Conservation (phyloP, 2,797 vertebrate species). For the Pipistrellus pipistrellus region DNA sequence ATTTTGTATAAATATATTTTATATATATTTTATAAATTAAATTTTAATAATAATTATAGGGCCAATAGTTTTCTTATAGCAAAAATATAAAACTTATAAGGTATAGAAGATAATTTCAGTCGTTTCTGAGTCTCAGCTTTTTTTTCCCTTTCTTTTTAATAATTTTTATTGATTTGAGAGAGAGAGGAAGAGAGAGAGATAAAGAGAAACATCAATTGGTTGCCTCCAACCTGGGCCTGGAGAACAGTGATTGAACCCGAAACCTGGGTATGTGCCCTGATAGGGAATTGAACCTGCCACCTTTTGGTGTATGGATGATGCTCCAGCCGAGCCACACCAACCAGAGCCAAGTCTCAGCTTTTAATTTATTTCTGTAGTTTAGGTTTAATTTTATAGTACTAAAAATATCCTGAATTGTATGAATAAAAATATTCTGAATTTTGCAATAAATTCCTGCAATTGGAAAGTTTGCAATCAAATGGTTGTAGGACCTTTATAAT, state of each 20-base stretch:
- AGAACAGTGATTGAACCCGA: background rate
- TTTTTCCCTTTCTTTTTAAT: background rate
- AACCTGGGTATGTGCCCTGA: background rate
- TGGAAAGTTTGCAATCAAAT: slow-evolving; percentile 37
- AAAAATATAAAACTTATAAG: slow-evolving; percentile 25
- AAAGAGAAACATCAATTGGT: background rate
- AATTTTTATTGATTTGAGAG: background rate
- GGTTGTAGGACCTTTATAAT: background rate
- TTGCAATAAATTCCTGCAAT: background rate
- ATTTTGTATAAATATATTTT: slow-evolving; percentile 59
- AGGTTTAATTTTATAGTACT: slow-evolving; percentile 35
- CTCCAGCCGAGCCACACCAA: background rate
- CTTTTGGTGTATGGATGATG: background rate
- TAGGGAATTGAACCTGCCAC: background rate
- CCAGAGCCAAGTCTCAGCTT: background rate
- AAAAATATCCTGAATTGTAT: background rate
- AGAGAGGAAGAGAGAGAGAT: background rate
- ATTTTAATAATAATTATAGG: slow-evolving; percentile 42
- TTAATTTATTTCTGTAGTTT: slow-evolving; percentile 33
- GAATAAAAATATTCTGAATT: slow-evolving; percentile 48
- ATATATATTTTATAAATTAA: slow-evolving; percentile 48
- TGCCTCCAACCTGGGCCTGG: too few relatives aligned
- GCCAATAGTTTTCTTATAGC: slow-evolving; percentile 10
- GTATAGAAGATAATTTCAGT: slow-evolving; percentile 30
- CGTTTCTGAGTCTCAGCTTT: background rate